Base-by-base conservation (phyloP, 2,797 vertebrate genomes). In the Octomys mimax region DNA sequence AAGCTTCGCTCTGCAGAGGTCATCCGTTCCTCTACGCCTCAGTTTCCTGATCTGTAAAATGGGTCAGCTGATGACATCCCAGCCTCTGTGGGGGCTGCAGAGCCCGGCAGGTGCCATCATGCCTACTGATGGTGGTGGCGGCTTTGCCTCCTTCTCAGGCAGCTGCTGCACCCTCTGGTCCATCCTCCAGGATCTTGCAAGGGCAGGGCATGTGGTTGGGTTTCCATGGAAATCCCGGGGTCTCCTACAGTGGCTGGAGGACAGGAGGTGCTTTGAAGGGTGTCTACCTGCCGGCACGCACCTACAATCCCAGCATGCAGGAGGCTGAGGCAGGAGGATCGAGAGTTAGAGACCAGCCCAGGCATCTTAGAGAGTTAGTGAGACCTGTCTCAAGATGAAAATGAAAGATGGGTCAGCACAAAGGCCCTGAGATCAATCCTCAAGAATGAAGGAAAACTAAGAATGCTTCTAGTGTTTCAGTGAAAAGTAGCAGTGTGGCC, bases 51-150 rank as follows among this genome's bases (percentile, higher is more conserved):
- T 54, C 85, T 89, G 18, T 70, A 86, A 86, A 86, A 42, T 52
- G 52, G 42, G 73, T 61, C 59, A 26, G 4, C 4, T 62, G 49
- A 52, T 4, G 14, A 11, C 12, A 57, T 19, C 1, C 12, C n/a
- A 80, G 28, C 4, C 36, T 1, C 66, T 28, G 3, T 59, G 57
- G 68, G 14, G 16, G 3, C 11, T 5, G 11, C 28, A 54, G 3
- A 52, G 28, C 3, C 1, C 31, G 0, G 24, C 1, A 4, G 0
- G 21, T 24, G 24, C 39, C 5, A 0, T 16, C 36, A 1, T 0
- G 2, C 26, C 8, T 12, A 59, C 36, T 28, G 33, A 42, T 6
- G 19, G 28, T 0, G 14, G 39, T 13, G 52, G 33, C 57, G 33
- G n/a, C 61, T 31, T 87, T 19, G 19, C 19, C n/a, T 24, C 39